Conservation (phyloP, 1,140 invertebrate species). For the Sitobion miscanthi region DNA sequence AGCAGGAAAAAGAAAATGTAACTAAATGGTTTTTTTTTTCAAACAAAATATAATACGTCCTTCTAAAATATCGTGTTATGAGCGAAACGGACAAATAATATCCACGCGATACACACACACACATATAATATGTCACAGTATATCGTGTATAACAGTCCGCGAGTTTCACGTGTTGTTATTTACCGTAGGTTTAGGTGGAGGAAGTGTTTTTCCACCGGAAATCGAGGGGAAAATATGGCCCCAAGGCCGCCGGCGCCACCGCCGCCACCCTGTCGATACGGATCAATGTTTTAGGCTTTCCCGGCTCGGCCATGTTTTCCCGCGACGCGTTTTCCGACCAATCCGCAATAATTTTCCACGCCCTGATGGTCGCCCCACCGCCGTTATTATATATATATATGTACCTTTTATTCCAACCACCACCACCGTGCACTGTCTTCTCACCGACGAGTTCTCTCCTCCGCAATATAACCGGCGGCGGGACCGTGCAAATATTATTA, state of each 20-base stretch:
- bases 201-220: conserved; percentile 11
- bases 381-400: neutral
- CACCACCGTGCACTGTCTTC: neutral
- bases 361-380: conserved; percentile 31
- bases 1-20: neutral
- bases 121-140: neutral
- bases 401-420: neutral
- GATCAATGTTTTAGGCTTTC: conserved; percentile 56
- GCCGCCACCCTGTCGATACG: conserved; percentile 42
- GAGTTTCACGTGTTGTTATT: neutral
- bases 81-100: neutral
- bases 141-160: neutral
- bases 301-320: conserved; percentile 54
- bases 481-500: neutral
- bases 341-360: conserved; percentile 56
- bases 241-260: neutral
- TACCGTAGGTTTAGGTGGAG: neutral
- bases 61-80: neutral
- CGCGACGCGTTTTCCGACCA: conserved; percentile 50
- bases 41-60: neutral
- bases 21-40: neutral
- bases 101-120: neutral
- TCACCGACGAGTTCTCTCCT: neutral
- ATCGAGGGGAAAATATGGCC: conserved; percentile 17
- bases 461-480: neutral